Evolutionary conservation across 2,113 vertebrate genomes (phyloP), one percentile per base, ranked within the genome.

Genomic region (Sakesphorus luctuosus): DNA sequence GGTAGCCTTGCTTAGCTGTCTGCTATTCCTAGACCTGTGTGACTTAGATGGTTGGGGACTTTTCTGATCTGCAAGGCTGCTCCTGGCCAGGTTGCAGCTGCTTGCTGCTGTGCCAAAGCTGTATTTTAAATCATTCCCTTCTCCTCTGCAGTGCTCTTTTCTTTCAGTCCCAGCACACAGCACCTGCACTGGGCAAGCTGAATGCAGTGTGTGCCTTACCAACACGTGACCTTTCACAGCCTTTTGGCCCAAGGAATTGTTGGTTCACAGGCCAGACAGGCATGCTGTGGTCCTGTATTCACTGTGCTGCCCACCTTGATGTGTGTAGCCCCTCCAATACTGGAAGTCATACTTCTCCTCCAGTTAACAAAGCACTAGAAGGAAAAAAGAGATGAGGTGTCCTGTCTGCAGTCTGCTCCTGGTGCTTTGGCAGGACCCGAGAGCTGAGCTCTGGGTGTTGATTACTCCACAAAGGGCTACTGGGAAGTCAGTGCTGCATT

Each of bases 221-320:
- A 15, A 9, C 0, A 1, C 3, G 0, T 5, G 36, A 24, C 12
- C 31, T 73, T 43, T 38, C 59, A 29, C 3, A 18, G 47, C 16
- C 35, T 67, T 87, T 77, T 35, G 59, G 35, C 47, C 21, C 18
- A 9, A 35, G 25, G 35, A 61, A 26, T 23, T 31, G 23, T 18
- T 68, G 72, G 15, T 50, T 94, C 36, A 6, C 24, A 11, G 61
- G 36, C 31, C 17, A 19, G 24, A 2, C 1, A 1, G 88, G 35
- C 53, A 44, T 0, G 0, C 13, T 2, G 0, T 2, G 1, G 56
- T n/a, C n/a, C 50, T 40, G n/a, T 11, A 65, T 49, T 62, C 2
- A 0, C 47, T 9, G 28, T 52, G 68, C 65, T 73, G 52, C 58
- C 18, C 1, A 0, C 44, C 50, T 59, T 2, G 2, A 49, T 0